Conservation (phyloP, 2,113 vertebrate genomes). For the Oryzias celebensis region DNA sequence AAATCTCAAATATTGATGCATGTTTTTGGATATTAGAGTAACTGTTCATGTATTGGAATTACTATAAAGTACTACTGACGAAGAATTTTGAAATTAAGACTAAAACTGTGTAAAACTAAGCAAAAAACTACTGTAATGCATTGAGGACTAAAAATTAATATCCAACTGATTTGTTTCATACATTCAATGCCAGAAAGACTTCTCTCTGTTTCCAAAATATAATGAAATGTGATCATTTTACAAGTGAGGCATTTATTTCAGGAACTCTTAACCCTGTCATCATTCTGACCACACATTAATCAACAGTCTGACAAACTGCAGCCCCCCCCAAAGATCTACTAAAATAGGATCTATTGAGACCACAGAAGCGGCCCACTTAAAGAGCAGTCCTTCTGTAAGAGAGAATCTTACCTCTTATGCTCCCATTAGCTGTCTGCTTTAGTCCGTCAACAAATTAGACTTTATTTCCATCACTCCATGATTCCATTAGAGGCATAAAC, state of each 20-base stretch:
- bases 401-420: conserved; percentile 10
- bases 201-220: too few species aligned
- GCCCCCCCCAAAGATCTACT: conserved; percentile 11
- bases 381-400: conserved; percentile 32
- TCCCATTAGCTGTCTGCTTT: background rate
- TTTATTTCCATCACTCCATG: too few species aligned
- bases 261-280: conserved; percentile 62
- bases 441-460: background rate
- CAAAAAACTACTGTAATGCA: too few species aligned
- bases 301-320: conserved; percentile 23
- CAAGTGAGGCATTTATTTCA: conserved; percentile 39
- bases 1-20: background rate
- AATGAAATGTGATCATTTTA: background rate
- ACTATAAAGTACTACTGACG: background rate
- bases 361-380: conserved; percentile 43
- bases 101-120: too few species aligned
- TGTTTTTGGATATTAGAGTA: background rate
- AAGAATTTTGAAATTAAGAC: background rate
- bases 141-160: too few species aligned
- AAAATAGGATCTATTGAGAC: conserved; percentile 59
- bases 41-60: background rate
- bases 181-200: too few species aligned
- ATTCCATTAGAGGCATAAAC: too few species aligned
- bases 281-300: conserved; percentile 39
- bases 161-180: too few species aligned